Base-by-base conservation (phyloP, 2,797 vertebrate genomes). In the Eulemur rubriventer region DNA sequence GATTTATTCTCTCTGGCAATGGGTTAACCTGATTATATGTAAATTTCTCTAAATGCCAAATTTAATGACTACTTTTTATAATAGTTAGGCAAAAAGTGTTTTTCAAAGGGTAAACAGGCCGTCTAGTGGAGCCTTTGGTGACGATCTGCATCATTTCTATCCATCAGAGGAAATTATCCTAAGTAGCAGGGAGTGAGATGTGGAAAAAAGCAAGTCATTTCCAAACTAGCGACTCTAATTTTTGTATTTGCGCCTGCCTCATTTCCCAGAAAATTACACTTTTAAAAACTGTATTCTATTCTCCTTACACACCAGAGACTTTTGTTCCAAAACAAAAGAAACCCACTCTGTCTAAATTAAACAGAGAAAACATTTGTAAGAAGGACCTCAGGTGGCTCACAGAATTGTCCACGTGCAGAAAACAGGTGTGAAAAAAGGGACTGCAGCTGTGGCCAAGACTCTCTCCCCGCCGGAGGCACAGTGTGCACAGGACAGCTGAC, bases 61-160 rank as follows among this genome's bases (percentile, higher is more conserved):
- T 92, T 52, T 95, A 95, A 93, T 89, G n/a, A 95, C 48, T 46
- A 20, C 24, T 20, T 95, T 85, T 92, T 84, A 92, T 93, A 96
- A 75, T 69, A 85, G 57, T 86, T 85, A 46, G 12, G 86, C 7
- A 38, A n/a, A 48, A 48, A 61, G 1, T 57, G 75, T 83, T 89
- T 97, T 96, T 92, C 78, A 75, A 87, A 96, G 52, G 41, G 10
- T 91, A 80, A 95, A 81, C 22, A 67, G 43, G 16, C 17, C 91
- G 33, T 85, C 30, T 88, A 43, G 4, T 41, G 43, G 35, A 85
- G 65, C 67, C 61, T 95, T 87, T 26, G 48, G 59, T 59, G 86
- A 81, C 65, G 30, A 7, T 16, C 13, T 48, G 16, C 80, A 13
- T 50, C 63, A 82, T 65, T 61, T 50, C 41, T 55, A 52, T 28